Evolutionary conservation across 2,797 vertebrate species (phyloP), one percentile per base, ranked within the genome.

Genomic region (Malurus splendens): DNA sequence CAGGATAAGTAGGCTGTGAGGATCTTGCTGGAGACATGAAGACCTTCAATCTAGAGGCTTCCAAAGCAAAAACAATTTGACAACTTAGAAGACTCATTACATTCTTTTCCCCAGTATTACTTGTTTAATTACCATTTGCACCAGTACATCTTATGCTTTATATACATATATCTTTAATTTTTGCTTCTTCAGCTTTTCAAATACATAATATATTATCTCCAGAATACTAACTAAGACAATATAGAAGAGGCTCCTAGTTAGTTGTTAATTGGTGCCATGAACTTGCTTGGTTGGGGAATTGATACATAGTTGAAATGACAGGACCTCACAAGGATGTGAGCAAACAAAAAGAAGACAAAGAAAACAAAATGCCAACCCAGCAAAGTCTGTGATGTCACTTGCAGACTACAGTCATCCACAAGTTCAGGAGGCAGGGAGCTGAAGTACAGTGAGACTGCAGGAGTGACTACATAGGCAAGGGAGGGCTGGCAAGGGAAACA

Each of bases 181-280:
- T 96, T 94, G 89, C 80, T 95, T 96, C 87, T 96, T 95, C 93
- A 90, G 90, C 78, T 96, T 95, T 95, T 96, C 92, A 93, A 96
- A 96, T 97, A 97, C 96, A 97, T 96, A 97, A 97, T 97, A 97
- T 97, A 97, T 97, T 97, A 97, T 97, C 94, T 96, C 92, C 95
- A 95, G 87, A 94, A 96, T 94, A 96, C 94, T 96, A 96, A 96
- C 94, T 96, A 96, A 96, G 95, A 96, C 95, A 96, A 95, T 92
- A 95, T 88, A 90, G 90, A 97, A 95, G 76, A 96, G 94, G 93
- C 88, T 96, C 89, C 92, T 78, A 88, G 67, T 94, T 78, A 95
- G 86, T 93, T 95, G 88, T 90, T 89, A 95, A 90, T 71, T 83
- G 94, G 93, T 82, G 88, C 82, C 82, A 82, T 7, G 81, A 90